Base-by-base conservation (phyloP, 2,888 invertebrate species). In the Dascillus cervinus region DNA sequence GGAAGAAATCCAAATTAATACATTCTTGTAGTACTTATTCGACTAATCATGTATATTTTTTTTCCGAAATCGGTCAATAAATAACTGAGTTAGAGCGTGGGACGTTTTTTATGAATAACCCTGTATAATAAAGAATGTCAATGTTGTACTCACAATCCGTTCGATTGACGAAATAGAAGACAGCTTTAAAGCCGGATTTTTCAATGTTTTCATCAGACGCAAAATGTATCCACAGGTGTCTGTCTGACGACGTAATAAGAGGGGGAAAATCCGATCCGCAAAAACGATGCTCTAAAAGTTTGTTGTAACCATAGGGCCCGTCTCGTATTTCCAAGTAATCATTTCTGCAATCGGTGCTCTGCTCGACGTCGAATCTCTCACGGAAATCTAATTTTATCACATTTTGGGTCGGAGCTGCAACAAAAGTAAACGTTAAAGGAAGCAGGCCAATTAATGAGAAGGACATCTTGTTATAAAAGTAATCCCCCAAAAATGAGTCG, bases 281-380 rank as follows among this genome's bases (percentile, higher is more conserved):
- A 58, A 69, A 82, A 6, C 8, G 4, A 47, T 70, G 72, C 27
- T 55, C 44, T 40, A 82, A 63, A 39, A 70, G 62, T 38, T 71
- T 71, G 40, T 80, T 79, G 64, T 77, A 86, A 4, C 85, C 86
- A 54, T 83, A 79, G 25, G 78, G 77, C 1, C 90, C 89, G 58
- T 90, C 86, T 32, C 87, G 73, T 31, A 89, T 77, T 65, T 88
- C 87, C 45, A 89, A 68, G 62, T 71, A 85, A 66, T 90, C 90
- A 65, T 81, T 83, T 61, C 75, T 73, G 62, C 89, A 90, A 32
- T 71, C 69, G 19, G 74, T 70, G 22, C 70, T 69, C 6, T 67
- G 65, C 58, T 88, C 88, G 44, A 89, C 69, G 44, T 77, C 68
- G 65, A 89, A 89, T 48, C 73, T 72, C 58, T 88, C 85, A 38